Conservation (phyloP, 2,797 vertebrate genomes). For the Takifugu ocellatus region DNA sequence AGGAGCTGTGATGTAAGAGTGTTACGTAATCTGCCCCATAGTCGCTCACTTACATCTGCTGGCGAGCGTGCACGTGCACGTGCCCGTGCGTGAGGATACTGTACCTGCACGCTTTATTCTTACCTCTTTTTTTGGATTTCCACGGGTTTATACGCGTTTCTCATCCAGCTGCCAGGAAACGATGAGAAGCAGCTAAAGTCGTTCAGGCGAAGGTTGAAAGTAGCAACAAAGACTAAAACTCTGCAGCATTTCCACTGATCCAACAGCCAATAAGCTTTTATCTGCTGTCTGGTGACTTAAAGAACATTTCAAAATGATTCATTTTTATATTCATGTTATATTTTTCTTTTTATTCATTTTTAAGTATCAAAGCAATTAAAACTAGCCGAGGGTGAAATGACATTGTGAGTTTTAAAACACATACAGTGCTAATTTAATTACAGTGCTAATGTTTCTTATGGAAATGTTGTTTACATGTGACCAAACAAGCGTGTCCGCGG, state of each 20-base stretch:
- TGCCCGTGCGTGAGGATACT: not conserved
- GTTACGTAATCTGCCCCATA: constrained; percentile 53
- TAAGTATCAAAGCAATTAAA: too few species aligned
- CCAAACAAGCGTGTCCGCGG: too few species aligned
- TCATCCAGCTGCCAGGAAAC: not conserved
- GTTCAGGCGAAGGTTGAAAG: constrained; percentile 3
- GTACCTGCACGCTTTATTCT: constrained; percentile 19
- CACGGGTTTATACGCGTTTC: constrained; percentile 1
- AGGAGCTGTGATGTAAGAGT: constrained; percentile 63
- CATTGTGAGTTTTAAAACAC: too few species aligned
- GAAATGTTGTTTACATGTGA: too few species aligned
- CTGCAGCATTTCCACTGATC: too few species aligned
- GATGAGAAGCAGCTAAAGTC: not conserved
- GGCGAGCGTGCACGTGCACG: not conserved
- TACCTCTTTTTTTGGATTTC: not conserved
- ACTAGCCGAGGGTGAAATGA: too few species aligned
- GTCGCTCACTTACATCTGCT: constrained; percentile 39
- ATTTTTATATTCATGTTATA: too few species aligned
- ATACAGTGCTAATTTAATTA: too few species aligned
- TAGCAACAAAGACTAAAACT: not conserved
- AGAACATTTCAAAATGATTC: too few species aligned
- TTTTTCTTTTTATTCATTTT: too few species aligned
- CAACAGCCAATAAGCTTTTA: not conserved
- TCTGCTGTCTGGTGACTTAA: not conserved
- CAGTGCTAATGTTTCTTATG: too few species aligned